These are phyloP conservation scores for Monomorium pharaonis DNA, from an alignment of 1,140 invertebrate genomes.

Conservation along the genomic window DNA sequence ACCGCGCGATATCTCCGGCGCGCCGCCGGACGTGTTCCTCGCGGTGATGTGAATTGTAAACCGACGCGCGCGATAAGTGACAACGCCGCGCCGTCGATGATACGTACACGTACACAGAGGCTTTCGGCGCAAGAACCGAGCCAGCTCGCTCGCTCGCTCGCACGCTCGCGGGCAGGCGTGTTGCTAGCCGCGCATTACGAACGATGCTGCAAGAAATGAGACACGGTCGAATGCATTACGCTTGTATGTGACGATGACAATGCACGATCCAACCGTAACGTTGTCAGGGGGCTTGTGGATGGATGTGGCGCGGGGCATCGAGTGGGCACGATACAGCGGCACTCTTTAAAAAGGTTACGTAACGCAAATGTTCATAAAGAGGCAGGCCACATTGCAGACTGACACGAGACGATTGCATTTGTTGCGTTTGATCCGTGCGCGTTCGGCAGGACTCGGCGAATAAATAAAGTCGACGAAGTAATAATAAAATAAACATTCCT, in stretches of 20 bases:
- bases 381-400: neutral
- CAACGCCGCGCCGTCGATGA: slow-evolving; percentile 1
- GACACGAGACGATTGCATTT: neutral
- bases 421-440: neutral
- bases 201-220: slow-evolving; percentile 34
- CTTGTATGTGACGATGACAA: slow-evolving; percentile 44
- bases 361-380: neutral
- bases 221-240: slow-evolving; percentile 39
- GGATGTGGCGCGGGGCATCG: neutral
- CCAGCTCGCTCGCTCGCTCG: slow-evolving; percentile 27
- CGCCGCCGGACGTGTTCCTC: slow-evolving; percentile 18
- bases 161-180: slow-evolving; percentile 37
- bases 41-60: slow-evolving; percentile 42
- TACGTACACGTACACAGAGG: neutral
- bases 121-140: slow-evolving; percentile 43
- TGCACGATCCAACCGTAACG: slow-evolving; percentile 27
- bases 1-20: slow-evolving; percentile 21
- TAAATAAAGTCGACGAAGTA: neutral
- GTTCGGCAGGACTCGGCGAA: neutral
- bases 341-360: slow-evolving; percentile 21
- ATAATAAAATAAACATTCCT: neutral
- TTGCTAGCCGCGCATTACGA: slow-evolving; percentile 51
- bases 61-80: slow-evolving; percentile 43
- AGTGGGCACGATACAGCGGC: neutral
- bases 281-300: slow-evolving; percentile 16